Conservation (phyloP, 2,113 vertebrate genomes). For the Strigops habroptila region DNA sequence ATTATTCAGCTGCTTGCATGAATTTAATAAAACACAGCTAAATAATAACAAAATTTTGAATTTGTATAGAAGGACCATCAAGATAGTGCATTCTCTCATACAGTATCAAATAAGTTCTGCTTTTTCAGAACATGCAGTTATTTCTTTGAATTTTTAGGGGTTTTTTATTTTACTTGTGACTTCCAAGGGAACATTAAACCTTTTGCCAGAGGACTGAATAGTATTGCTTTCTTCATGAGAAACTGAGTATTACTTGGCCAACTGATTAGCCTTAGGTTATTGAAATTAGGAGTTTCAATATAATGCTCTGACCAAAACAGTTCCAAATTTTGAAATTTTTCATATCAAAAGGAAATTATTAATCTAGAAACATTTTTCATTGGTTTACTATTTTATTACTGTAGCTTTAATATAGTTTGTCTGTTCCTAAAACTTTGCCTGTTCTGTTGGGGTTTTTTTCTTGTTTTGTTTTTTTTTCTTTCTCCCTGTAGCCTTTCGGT, state of each 20-base stretch:
- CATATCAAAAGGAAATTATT: not conserved
- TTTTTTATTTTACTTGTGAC: not conserved
- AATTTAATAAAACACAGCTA: not conserved
- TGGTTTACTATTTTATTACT: not conserved
- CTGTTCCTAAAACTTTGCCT: not conserved
- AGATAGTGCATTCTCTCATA: not conserved
- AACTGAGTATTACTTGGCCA: not conserved
- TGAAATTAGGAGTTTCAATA: not conserved
- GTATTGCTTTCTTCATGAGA: not conserved
- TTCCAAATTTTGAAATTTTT: not conserved
- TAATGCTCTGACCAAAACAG: not conserved
- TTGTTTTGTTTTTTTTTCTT: not conserved
- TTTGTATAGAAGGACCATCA: not conserved
- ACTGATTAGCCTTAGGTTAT: not conserved
- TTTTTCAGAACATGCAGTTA: not conserved
- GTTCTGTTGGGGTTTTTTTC: not conserved
- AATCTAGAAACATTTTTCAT: not conserved
- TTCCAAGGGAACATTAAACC: not conserved
- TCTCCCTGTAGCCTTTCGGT: constrained; percentile 84
- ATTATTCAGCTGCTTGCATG: not conserved
- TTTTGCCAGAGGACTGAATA: not conserved
- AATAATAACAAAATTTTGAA: not conserved
- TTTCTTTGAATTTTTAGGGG: not conserved
- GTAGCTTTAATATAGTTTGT: not conserved
- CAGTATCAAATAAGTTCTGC: not conserved